phyloP scores from a whole-genome alignment of 1,140 invertebrate genomes.

The Ostrea denselamellosa region DNA sequence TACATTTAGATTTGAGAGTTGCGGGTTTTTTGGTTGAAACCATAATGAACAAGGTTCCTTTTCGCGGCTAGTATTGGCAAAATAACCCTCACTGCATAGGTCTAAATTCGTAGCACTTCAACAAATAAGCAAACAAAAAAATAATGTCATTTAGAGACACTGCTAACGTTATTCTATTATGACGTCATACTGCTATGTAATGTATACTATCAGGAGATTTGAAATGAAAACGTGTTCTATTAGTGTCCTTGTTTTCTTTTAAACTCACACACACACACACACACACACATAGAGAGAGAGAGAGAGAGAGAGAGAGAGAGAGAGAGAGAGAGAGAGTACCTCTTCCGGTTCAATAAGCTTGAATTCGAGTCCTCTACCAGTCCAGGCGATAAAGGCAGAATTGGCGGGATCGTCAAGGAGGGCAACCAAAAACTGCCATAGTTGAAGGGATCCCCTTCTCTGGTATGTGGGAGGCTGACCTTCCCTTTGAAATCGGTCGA shows the following conservation, averaged over 20 bases:
- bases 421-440: slow-evolving; percentile 96
- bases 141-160: no score
- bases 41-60: no score
- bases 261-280: no score
- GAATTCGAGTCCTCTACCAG: slow-evolving; percentile 95
- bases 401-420: slow-evolving; percentile 91
- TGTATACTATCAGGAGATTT: no score
- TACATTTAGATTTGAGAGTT: no score
- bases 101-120: no score
- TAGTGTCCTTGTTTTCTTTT: neutral
- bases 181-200: neutral
- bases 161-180: neutral
- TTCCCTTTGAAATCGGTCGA: slow-evolving; percentile 73
- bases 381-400: slow-evolving; percentile 95
- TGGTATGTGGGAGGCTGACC: slow-evolving; percentile 74
- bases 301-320: no score
- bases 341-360: slow-evolving; percentile 97
- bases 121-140: neutral
- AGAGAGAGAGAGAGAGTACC: slow-evolving; percentile 82
- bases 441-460: slow-evolving; percentile 90
- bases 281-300: no score
- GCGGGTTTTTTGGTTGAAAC: no score
- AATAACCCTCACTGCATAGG: no score
- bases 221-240: no score
- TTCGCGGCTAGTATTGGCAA: no score